Evolutionary conservation across 2,113 vertebrate genomes (phyloP).

Genomic region (Bufo gargarizans): DNA sequence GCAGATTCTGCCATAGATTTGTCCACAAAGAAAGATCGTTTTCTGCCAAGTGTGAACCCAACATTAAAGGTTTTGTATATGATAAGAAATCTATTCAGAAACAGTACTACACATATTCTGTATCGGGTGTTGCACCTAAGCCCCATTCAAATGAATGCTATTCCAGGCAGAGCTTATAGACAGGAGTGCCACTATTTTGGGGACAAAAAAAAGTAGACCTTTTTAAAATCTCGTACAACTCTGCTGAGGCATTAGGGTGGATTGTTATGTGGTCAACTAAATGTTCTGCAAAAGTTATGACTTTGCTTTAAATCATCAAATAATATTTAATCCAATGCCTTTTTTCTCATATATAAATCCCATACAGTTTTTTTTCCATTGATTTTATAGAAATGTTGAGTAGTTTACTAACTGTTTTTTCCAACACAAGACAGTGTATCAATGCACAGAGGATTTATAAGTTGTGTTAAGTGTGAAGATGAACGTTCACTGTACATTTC

Average conservation of each 20-base stretch:
- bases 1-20: not conserved
- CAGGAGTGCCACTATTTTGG: not conserved
- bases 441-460: not conserved
- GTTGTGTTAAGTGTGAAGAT: not conserved
- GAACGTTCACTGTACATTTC: conserved; percentile 8
- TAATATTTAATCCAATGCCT: not conserved
- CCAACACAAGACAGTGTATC: not conserved
- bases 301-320: not conserved
- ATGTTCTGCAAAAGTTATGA: not conserved
- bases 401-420: not conserved
- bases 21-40: not conserved
- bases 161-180: not conserved
- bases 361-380: not conserved
- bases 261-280: not conserved
- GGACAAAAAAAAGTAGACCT: not conserved
- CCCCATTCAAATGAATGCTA: not conserved
- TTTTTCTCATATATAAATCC: not conserved
- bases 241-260: not conserved
- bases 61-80: not conserved
- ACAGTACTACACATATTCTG: not conserved
- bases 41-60: not conserved
- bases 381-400: not conserved
- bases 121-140: not conserved
- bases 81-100: not conserved
- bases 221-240: not conserved